Base-by-base conservation (phyloP, 1,140 invertebrate genomes). In the Zaprionus gabonicus region DNA sequence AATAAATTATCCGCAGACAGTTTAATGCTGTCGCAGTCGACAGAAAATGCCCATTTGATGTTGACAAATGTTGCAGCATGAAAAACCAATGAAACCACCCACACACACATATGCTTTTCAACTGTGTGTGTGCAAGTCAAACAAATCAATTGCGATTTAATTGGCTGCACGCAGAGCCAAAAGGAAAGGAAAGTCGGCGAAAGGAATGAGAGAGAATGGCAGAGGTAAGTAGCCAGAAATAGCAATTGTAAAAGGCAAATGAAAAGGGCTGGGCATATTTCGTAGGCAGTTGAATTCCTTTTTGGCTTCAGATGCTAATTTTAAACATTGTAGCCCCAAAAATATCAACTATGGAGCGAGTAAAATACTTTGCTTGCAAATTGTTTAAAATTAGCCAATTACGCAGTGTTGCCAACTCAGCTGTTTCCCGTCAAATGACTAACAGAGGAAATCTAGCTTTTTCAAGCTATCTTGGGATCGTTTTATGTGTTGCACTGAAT, bases 71-170 rank as follows among this genome's bases (percentile, higher is more conserved):
- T 34, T 20, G 13, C 20, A 23, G 25, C 64, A 58, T 12, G 17
- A 20, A 38, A 55, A 68, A 41, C 41, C 71, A 77, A 57, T 68
- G 41, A 77, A 68, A 62, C 23, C 41, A 51, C 44, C 1, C 15
- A 59, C 23, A 25, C 46, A 31, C 34, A 20, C 23, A 60, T 17
- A 58, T 34, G 31, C 9, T 46, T 55, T 55, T 13, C 51, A 28
- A 9, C 10, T 25, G 51, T 59, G 7, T 53, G 20, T 58, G 1
- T 25, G 56, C 56, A 60, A 60, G 59, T 36, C 36, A 63, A 67
- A 73, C 70, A 77, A 77, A 73, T 73, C 71, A 77, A 77, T 73
- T 63, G 71, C 9, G 20, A 67, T 77, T 68, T 73, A 73, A 77
- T 73, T 73, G 73, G 75, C 28, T 57, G 58, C 34, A 58, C 38